Base-by-base conservation (phyloP, 2,113 vertebrate species). In the Zosterops borbonicus region DNA sequence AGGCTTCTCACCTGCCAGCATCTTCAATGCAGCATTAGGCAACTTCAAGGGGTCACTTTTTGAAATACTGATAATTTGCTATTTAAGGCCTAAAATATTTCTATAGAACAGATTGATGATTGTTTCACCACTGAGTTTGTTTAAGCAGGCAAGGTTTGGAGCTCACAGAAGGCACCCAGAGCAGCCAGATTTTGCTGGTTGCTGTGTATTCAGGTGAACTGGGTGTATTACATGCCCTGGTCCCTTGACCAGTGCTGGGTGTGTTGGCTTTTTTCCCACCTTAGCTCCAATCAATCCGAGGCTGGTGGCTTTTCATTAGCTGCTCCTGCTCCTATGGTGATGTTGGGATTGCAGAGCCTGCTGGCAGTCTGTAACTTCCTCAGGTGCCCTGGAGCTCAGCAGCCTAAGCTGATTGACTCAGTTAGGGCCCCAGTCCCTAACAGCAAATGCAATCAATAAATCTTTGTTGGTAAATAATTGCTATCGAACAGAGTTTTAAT, bases 381-480 rank as follows among this genome's bases (percentile, higher is more conserved):
- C 35, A n/a, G 56, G 93, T 75, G 95, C 96, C 96, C 81, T 35
- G 46, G 75, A 83, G 94, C 95, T 87, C 92, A 55, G 68, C 95
- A 92, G 68, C 90, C 37, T 94, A 97, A 97, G 91, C 96, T 88
- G 97, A 97, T 97, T 95, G 95, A 97, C 96, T 97, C 96, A 93
- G 92, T 92, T 96, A 94, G 90, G 85, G 95, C 97, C 94, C 78
- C 92, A 76, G 96, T 90, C 96, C 95, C 96, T 91, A 93, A 95
- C 97, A 96, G 95, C 96, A 97, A 96, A 97, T 58, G 95, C 96
- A 96, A 98, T 98, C 98, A 97, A 98, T 98, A 98, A 97, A 98
- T 98, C 98, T 98, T 98, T 98, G 98, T 98, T 98, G 98, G 98
- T 98, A 98, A 98, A 98, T 98, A 98, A 98, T 98, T 98, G 98